Evolutionary conservation across 2,113 vertebrate species (phyloP), one percentile per base, ranked within the genome.

Genomic region (Scomber japonicus): DNA sequence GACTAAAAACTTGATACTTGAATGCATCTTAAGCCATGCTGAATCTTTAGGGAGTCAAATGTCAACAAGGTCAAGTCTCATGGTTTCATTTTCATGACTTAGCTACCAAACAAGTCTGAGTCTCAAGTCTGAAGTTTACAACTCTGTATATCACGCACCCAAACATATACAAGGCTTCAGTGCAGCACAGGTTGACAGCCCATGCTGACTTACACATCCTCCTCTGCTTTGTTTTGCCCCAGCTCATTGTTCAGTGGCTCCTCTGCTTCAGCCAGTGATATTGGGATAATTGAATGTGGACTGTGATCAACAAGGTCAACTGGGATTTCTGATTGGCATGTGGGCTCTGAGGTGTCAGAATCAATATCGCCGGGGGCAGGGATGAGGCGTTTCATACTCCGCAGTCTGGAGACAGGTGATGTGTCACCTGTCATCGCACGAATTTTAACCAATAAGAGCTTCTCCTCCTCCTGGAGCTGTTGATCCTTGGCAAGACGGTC

Each of bases 401-500:
- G 90, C 51, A 80, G 78, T n/a, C 64, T 53, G 0, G 80, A 77
- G n/a, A 59, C 78, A 0, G 86, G 83, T 3, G 83, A 81, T 0
- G 86, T 40, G 21, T 91, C 88, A 1, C 78, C 81, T 16, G 81
- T 88, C 93, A 95, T 89, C 73, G 79, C 71, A 1, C 2, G 15
- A 21, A 95, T 88, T 81, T 90, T 95, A 45, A 86, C 89, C 81
- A 96, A 71, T 31, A 95, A 65, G 3, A 86, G n/a, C 6, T 55
- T 78, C 72, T 95, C 94, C 55, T 94, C 95, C 30, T 91, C 83
- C 21, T 66, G 65, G 27, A 93, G 88, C 74, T 74, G 84, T 46
- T 87, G 83, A 8, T 81, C 54, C 76, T 81, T 87, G 24, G 64
- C 72, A 35, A 55, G 15, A 55, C 0, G 62, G n/a, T 13, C 11